Percentiles rank a stretch among this genome's conserved stretches.
phyloP scores from a whole-genome alignment of 2,113 vertebrate genomes.

The Mystacornis crossleyi region DNA sequence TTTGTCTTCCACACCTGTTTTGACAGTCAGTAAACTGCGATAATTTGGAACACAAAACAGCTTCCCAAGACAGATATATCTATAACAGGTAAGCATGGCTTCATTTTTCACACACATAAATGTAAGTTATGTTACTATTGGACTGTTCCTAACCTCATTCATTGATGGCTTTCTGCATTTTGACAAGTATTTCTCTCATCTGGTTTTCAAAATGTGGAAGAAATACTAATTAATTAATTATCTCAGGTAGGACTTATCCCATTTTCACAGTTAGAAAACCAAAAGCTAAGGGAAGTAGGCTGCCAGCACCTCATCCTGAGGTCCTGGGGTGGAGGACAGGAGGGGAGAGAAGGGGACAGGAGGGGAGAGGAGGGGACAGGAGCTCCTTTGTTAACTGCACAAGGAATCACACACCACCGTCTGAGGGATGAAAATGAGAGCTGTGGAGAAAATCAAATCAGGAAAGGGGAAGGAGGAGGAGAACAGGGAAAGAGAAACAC shows the following conservation, averaged over 20 bases:
- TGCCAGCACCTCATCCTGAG: neutral
- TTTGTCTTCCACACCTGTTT: neutral
- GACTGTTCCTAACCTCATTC: neutral
- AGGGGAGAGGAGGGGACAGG: neutral
- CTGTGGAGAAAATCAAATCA: neutral
- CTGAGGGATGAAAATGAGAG: neutral
- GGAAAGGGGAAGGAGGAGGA: neutral
- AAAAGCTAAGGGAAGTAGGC: neutral
- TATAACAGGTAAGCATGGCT: neutral
- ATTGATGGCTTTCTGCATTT: neutral
- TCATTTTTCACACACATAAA: neutral
- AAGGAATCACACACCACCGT: neutral
- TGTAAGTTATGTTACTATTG: neutral
- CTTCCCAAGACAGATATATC: neutral
- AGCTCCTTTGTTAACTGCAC: neutral
- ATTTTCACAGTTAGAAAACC: neutral
- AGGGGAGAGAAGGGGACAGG: neutral
- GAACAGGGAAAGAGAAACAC: neutral
- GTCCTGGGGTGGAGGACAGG: neutral
- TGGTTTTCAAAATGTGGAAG: neutral
- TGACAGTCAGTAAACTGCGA: neutral
- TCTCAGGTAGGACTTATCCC: neutral
- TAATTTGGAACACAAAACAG: neutral
- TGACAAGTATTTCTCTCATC: neutral
- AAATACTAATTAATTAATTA: neutral